phyloP scores from a whole-genome alignment of 1,140 invertebrate species.

The Eurosta solidaginis region DNA sequence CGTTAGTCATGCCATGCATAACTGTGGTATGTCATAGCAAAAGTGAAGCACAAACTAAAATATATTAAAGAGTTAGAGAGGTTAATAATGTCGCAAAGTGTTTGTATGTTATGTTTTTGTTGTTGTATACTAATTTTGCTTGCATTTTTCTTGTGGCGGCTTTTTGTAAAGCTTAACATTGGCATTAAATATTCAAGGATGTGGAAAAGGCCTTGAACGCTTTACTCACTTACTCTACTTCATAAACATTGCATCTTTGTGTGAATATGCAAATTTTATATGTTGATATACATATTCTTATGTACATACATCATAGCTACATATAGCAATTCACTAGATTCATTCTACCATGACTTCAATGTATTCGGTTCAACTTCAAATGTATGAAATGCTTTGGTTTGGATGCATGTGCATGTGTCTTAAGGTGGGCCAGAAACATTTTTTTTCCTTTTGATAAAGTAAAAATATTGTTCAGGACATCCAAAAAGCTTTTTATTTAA shows the following conservation, averaged over 20 bases:
- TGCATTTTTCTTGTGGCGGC: neutral
- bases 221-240: neutral
- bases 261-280: neutral
- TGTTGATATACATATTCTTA: neutral
- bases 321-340: neutral
- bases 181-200: constrained; percentile 20
- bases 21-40: neutral
- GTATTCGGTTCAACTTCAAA: neutral
- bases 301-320: neutral
- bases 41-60: constrained; percentile 10
- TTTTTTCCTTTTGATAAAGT: too few relatives aligned
- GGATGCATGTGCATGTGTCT: too few relatives aligned
- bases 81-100: constrained; percentile 23
- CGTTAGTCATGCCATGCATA: neutral
- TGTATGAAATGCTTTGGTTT: too few relatives aligned
- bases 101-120: neutral
- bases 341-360: neutral
- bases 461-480: too few relatives aligned
- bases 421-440: too few relatives aligned
- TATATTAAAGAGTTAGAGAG: constrained; percentile 23
- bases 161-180: neutral
- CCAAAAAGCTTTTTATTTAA: too few relatives aligned
- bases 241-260: neutral
- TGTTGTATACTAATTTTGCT: neutral
- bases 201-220: constrained; percentile 3